phyloP scores from a whole-genome alignment of 2,888 invertebrate genomes.

The Habroteleia sp. region DNA sequence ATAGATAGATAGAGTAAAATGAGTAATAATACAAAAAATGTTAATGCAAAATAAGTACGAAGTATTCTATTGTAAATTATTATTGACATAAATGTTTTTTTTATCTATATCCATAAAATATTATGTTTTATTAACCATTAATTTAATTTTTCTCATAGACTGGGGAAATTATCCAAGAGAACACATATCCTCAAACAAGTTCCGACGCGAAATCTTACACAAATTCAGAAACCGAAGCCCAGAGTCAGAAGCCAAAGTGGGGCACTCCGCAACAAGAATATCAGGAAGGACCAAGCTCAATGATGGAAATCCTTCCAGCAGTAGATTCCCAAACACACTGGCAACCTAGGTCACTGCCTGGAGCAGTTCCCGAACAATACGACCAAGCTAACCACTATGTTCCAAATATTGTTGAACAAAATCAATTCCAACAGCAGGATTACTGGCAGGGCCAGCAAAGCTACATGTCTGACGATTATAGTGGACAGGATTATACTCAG shows the following conservation, averaged over 20 bases:
- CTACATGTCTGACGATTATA: constrained; percentile 72
- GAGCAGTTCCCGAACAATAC: constrained; percentile 71
- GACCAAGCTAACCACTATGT: constrained; percentile 67
- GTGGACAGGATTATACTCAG: constrained; percentile 67
- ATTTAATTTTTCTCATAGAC: constrained; percentile 64
- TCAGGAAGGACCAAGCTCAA: constrained; percentile 69
- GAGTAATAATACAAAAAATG: too few species aligned
- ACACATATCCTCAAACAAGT: constrained; percentile 56
- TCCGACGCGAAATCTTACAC: constrained; percentile 54
- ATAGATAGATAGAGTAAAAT: too few species aligned
- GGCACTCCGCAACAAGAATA: constrained; percentile 68
- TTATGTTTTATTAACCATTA: constrained; percentile 7
- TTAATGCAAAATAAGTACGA: too few species aligned
- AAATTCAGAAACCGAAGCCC: constrained; percentile 67
- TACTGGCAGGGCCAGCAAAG: constrained; percentile 65
- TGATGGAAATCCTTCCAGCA: constrained; percentile 69
- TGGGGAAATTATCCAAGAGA: constrained; percentile 77
- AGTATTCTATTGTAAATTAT: too few species aligned
- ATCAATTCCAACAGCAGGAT: constrained; percentile 70
- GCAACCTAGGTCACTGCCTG: constrained; percentile 74
- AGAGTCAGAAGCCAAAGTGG: constrained; percentile 70
- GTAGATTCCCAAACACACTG: constrained; percentile 71
- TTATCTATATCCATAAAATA: too few species aligned
- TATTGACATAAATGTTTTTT: too few species aligned
- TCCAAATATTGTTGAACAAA: constrained; percentile 65